Conservation (phyloP, 2,888 invertebrate genomes). For the Protodeltote pygarga region DNA sequence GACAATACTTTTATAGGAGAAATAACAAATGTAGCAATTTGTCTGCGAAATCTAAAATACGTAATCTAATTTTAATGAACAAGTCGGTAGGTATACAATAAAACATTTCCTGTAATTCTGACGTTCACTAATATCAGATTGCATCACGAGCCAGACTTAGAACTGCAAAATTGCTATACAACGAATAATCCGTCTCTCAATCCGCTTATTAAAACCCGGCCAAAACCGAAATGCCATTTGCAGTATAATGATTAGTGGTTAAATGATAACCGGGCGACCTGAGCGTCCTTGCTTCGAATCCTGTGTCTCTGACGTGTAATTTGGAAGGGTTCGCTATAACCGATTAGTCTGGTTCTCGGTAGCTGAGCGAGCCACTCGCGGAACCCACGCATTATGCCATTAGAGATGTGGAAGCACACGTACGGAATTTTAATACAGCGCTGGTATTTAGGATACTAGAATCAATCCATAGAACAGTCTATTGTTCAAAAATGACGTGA, state of each 20-base stretch:
- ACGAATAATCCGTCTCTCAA: constrained; percentile 67
- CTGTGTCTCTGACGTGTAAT: constrained; percentile 86
- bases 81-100: constrained; percentile 40
- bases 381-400: constrained; percentile 80
- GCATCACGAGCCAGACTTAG: constrained; percentile 67
- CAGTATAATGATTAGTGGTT: constrained; percentile 81
- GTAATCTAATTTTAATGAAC: constrained; percentile 41
- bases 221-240: constrained; percentile 83
- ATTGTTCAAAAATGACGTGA: constrained; percentile 35
- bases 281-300: constrained; percentile 83
- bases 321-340: constrained; percentile 80
- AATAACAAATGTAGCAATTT: constrained; percentile 43
- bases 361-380: constrained; percentile 65
- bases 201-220: constrained; percentile 78
- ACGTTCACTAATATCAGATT: constrained; percentile 51
- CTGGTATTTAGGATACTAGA: constrained; percentile 30
- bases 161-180: constrained; percentile 70
- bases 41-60: constrained; percentile 29
- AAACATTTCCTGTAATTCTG: constrained; percentile 53
- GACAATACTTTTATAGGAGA: constrained; percentile 29
- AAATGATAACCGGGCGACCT: constrained; percentile 84
- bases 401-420: constrained; percentile 67
- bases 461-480: constrained; percentile 28
- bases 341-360: constrained; percentile 84
- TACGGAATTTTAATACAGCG: constrained; percentile 54